Evolutionary conservation across 2,113 vertebrate genomes (phyloP).

Genomic region (Tachycineta bicolor): DNA sequence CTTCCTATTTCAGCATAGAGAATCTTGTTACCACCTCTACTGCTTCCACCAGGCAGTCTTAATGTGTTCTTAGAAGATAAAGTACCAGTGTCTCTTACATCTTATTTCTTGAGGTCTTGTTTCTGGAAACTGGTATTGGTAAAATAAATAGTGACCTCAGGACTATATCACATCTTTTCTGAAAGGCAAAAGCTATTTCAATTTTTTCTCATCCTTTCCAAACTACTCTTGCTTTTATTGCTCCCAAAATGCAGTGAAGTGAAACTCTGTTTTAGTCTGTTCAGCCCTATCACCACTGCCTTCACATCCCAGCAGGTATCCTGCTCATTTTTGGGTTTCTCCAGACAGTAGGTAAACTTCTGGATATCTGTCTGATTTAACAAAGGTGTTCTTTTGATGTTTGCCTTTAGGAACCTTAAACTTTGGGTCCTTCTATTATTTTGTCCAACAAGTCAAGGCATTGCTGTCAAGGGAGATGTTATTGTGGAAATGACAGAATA

Average conservation of each 20-base stretch:
- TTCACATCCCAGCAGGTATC: conserved; percentile 23
- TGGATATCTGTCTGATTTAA: conserved; percentile 18
- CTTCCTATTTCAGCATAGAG: not conserved
- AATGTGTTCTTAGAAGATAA: not conserved
- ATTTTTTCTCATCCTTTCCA: not conserved
- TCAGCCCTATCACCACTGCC: not conserved
- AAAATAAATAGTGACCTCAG: not conserved
- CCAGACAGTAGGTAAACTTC: conserved; percentile 40
- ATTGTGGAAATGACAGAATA: not conserved
- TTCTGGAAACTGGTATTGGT: not conserved
- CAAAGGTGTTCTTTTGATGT: conserved; percentile 17
- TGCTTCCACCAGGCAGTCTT: not conserved
- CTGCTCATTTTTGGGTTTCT: not conserved
- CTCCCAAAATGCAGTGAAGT: not conserved
- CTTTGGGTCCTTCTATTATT: conserved; percentile 45
- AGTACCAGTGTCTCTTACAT: not conserved
- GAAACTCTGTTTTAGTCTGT: not conserved
- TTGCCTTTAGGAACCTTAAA: conserved; percentile 41
- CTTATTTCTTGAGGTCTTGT: not conserved
- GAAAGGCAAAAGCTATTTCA: not conserved
- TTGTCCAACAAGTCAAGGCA: conserved; percentile 47
- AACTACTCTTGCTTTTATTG: not conserved
- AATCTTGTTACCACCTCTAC: not conserved
- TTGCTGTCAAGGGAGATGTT: conserved; percentile 16
- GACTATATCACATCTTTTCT: not conserved